Conservation (phyloP, 2,113 vertebrate genomes). For the Trichomycterus rosablanca region DNA sequence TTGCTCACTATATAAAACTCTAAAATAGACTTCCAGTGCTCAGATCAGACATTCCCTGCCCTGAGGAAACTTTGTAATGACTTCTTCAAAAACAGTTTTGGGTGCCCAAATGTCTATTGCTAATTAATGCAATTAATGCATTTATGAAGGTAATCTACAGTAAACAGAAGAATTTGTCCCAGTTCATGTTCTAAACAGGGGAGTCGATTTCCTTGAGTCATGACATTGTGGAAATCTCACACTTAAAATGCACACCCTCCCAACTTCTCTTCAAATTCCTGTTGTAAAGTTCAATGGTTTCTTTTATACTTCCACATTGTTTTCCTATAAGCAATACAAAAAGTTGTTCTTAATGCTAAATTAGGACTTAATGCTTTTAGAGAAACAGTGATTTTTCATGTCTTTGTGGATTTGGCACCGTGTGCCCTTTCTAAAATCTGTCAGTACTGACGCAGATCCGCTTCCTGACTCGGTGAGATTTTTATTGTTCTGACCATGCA, state of each 20-base stretch:
- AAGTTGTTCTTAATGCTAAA: constrained; percentile 1
- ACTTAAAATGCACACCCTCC: background rate
- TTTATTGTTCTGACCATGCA: constrained; percentile 73
- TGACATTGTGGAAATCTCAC: constrained; percentile 8
- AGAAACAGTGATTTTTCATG: constrained; percentile 48
- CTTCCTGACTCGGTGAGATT: constrained; percentile 70
- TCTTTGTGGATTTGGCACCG: constrained; percentile 62
- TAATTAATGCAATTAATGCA: constrained; percentile 8
- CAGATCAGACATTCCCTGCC: background rate
- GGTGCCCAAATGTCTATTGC: background rate
- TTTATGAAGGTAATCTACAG: constrained; percentile 2
- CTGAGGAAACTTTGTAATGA: background rate
- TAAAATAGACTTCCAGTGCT: background rate
- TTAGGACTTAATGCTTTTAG: constrained; percentile 37
- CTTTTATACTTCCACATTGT: too few relatives aligned
- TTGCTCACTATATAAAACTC: too few relatives aligned
- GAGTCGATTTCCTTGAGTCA: constrained; percentile 13
- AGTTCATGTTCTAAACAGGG: background rate
- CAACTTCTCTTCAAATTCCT: background rate
- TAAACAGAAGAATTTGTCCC: constrained; percentile 15
- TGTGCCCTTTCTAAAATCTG: constrained; percentile 55
- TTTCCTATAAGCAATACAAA: background rate
- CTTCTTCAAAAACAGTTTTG: background rate
- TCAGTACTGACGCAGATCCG: constrained; percentile 79
- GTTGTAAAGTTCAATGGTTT: background rate